phyloP scores from a whole-genome alignment of 2,113 vertebrate genomes.

The Malurus alboscapulatus region DNA sequence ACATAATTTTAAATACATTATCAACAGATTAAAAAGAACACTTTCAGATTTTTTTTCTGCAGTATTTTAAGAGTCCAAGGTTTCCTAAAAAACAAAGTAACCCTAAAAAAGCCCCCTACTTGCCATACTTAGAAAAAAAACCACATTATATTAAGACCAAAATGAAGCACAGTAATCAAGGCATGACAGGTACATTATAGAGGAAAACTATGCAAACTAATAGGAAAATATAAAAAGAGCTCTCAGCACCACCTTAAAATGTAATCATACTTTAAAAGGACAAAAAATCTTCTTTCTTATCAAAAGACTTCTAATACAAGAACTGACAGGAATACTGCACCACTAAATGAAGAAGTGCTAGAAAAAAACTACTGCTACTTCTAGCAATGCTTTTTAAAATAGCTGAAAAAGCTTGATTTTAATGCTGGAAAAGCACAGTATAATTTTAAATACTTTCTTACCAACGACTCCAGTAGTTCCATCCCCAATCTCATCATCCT shows the following conservation, averaged over 20 bases:
- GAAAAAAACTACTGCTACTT: background rate
- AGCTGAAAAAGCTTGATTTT: background rate
- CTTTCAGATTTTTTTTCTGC: background rate
- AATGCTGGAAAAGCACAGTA: background rate
- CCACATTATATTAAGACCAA: background rate
- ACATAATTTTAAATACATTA: background rate
- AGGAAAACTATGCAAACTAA: background rate
- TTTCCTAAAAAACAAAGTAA: background rate
- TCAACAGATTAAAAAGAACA: rapidly evolving
- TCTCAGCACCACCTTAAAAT: background rate
- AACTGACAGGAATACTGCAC: background rate
- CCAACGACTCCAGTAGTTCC: slow-evolving; percentile 98
- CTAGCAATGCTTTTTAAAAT: rapidly evolving
- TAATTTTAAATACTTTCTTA: slow-evolving; percentile 65
- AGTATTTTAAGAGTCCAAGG: background rate
- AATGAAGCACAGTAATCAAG: background rate
- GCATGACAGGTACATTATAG: rapidly evolving
- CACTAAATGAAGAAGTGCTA: background rate
- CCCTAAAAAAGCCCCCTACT: rapidly evolving
- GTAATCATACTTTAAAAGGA: background rate
- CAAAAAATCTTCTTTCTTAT: background rate
- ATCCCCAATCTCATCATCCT: slow-evolving; percentile 98
- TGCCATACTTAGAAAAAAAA: background rate
- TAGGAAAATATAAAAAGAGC: rapidly evolving
- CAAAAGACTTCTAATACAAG: background rate